Conservation (phyloP, 2,113 vertebrate species). For the Onychostruthus taczanowskii region DNA sequence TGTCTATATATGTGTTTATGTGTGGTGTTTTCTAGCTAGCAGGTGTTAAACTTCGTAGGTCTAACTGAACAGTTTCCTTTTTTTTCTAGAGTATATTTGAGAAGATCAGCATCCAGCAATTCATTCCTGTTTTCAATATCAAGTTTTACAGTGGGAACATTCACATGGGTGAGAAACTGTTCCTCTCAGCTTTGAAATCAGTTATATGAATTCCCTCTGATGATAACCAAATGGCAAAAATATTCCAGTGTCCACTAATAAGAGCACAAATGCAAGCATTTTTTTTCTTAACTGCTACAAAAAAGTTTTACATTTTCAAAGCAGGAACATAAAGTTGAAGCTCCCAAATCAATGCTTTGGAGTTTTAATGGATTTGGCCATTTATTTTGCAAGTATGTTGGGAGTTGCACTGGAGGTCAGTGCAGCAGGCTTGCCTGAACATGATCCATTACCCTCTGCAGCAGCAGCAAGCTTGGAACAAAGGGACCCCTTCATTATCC, state of each 20-base stretch:
- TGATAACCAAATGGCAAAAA: not conserved
- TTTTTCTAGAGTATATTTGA: not conserved
- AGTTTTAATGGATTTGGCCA: not conserved
- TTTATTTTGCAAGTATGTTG: not conserved
- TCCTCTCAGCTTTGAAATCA: not conserved
- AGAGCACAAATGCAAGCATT: not conserved
- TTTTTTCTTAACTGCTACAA: not conserved
- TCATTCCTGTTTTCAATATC: not conserved
- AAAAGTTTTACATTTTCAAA: not conserved
- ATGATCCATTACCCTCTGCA: conserved; percentile 29
- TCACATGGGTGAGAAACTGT: not conserved
- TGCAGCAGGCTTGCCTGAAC: not conserved
- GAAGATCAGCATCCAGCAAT: not conserved
- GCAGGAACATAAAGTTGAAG: not conserved
- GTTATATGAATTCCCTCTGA: not conserved
- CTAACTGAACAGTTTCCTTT: not conserved
- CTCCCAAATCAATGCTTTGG: not conserved
- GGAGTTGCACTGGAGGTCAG: not conserved
- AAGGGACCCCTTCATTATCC: conserved; percentile 34
- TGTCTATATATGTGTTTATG: not conserved
- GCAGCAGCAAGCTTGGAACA: conserved; percentile 31
- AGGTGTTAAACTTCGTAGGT: not conserved
- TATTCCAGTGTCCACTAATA: not conserved
- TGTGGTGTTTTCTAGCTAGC: not conserved
- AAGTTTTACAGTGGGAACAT: not conserved